Evolutionary conservation across 1,140 invertebrate species (phyloP), one percentile per base, ranked within the genome.

Genomic region (Zaprionus tsacasi): DNA sequence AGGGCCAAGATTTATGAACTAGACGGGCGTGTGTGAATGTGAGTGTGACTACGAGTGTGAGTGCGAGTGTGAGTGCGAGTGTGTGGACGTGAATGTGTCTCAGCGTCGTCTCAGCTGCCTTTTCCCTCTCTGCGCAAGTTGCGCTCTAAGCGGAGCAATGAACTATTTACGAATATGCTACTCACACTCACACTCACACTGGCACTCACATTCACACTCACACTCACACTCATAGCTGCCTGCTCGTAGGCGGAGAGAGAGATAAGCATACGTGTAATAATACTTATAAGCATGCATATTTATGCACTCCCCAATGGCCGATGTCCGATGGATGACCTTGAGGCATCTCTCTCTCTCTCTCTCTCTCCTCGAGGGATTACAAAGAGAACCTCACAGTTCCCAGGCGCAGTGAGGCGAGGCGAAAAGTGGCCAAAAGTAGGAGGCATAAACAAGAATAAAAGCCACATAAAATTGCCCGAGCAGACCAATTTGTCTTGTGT

Each of bases 1-100:
- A 79, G 77, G 73, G 83, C 70, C 74, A 80, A 88, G 80, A 87
- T 87, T 88, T 87, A 88, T 88, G 83, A 87, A 87, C 82, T 87
- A 87, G 71, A 74, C 61, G 55, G 40, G 6, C 61, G 59, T 66
- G 33, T 48, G 45, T 35, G 70, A 43, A 12, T 69, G 76, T 73
- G 12, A 13, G 30, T 45, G 74, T 57, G 61, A 33, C 48, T 27
- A 10, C 30, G 52, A 57, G 52, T 25, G 11, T 40, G 50, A 30
- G 56, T 25, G 11, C 38, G 50, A 30, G 56, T 58, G 56, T 56
- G 58, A 60, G 15, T 63, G 65, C 17, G 38, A 48, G 38, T 68
- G 55, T 61, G 57, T 52, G 43, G 63, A 52, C 60, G 45, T 72
- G 58, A 60, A 48, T 79, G 65, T 52, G 60, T 73, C 65, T 85